A percentile compares a stretch with the other conserved stretches of the same genome.
phyloP scores from a whole-genome alignment of 92 coral and sea anemone genomes.

The Porites divaricata region DNA sequence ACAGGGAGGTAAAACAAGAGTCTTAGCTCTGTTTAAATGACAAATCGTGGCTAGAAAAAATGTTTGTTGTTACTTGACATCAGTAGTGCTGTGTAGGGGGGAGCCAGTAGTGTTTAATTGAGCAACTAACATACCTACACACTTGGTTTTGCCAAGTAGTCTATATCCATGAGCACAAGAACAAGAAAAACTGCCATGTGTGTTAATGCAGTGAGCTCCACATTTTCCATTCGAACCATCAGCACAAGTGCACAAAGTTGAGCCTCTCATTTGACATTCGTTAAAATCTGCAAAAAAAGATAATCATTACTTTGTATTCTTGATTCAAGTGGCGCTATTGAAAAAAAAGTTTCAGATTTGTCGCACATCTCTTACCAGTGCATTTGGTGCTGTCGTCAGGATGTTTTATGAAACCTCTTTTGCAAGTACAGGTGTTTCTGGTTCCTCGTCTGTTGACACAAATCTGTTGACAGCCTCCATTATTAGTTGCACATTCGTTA shows the following conservation, averaged over 20 bases:
- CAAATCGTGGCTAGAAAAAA: no score
- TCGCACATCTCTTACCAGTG: background rate
- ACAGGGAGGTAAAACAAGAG: no score
- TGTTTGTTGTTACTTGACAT: no score
- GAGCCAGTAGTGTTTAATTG: background rate
- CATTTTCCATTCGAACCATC: background rate
- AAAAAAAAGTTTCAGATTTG: no score
- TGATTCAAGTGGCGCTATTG: background rate
- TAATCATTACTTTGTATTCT: background rate
- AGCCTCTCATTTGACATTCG: background rate
- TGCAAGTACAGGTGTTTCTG: background rate
- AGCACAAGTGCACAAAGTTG: background rate
- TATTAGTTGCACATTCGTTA: slow-evolving; percentile 19
- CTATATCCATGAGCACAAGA: background rate
- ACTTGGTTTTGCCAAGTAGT: background rate
- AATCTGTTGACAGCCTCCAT: background rate
- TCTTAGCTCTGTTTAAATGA: no score
- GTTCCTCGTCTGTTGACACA: slow-evolving; percentile 1
- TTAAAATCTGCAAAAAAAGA: background rate
- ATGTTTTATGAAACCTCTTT: background rate
- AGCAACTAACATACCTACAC: background rate
- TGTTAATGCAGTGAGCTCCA: background rate
- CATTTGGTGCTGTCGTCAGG: background rate
- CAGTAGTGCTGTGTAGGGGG: background rate
- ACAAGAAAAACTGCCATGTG: background rate